Base-by-base conservation (phyloP, 2,888 invertebrate species). In the Alviniconcha strummeri region DNA sequence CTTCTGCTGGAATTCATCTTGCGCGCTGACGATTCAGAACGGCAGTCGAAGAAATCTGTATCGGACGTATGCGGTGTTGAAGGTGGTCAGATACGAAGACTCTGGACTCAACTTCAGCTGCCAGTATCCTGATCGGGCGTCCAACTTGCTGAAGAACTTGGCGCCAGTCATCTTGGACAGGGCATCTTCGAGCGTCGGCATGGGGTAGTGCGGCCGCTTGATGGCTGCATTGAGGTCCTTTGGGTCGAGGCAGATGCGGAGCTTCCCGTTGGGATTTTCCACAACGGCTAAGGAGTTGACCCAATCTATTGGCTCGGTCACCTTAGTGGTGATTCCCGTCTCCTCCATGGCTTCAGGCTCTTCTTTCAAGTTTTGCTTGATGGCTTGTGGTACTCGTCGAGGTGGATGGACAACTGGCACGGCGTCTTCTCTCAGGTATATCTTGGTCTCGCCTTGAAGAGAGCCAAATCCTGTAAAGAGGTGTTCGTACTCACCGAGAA, bases 1-100 rank as follows among this genome's bases (percentile, higher is more conserved):
- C 60, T 84, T 84, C 5, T 75, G 17, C 15, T 79, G 79, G 67
- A 67, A 79, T 36, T 64, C 67, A 67, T 79, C 72, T 72, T 72
- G 72, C 5, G 81, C 80, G 11, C 55, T 78, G 17, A 81, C 81
- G 3, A 88, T 76, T 0, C 88, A 88, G 81, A 87, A 88, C 57
- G 89, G 89, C n/a, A 87, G 69, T 13, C 87, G n/a, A 55, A 84
- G 52, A 60, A 82, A 88, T n/a, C 85, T 60, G 56, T 86, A 88
- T 55, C 86, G 78, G 7, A 88, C 86, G 56, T 83, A 88, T 19
- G 74, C 36, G 8, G 78, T 78, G 60, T 64, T 78, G 60, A 78
- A 87, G 1, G 84, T 84, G 52, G 85, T 85, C 4, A 83, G 74
- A 55, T 80, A 64, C 36, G 86, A 85, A 54, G 86, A 84, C 13